Evolutionary conservation across 2,113 vertebrate species (phyloP).

Genomic region (Neodon shergylaensis): DNA sequence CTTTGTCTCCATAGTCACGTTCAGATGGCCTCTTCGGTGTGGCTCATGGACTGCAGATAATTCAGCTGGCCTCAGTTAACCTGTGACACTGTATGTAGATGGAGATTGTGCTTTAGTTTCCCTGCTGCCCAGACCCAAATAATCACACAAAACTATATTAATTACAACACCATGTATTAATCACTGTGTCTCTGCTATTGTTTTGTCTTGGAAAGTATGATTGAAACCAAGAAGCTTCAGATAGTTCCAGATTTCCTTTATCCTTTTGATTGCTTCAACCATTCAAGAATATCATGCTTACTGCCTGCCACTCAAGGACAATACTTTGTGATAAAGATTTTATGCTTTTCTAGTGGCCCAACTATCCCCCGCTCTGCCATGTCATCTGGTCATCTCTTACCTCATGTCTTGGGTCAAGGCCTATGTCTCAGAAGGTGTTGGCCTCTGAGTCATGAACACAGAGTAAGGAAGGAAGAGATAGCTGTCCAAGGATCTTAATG

Average conservation of each 20-base stretch:
- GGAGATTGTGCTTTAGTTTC: no score
- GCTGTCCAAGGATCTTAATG: neutral
- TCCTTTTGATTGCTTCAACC: neutral
- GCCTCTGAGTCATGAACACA: neutral
- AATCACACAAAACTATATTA: no score
- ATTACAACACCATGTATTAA: neutral
- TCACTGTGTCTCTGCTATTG: neutral
- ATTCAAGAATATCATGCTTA: neutral
- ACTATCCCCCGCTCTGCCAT: neutral
- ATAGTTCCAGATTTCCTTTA: neutral
- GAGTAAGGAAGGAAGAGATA: neutral
- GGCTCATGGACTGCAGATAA: neutral
- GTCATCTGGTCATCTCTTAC: neutral
- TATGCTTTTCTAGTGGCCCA: neutral
- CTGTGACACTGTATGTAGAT: neutral
- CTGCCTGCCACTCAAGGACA: neutral
- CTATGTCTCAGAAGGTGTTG: neutral
- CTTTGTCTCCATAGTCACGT: neutral
- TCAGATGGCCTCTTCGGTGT: neutral
- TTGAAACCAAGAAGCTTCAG: neutral
- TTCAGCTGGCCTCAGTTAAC: neutral
- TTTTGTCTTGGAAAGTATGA: neutral
- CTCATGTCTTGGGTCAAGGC: neutral
- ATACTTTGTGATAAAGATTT: neutral
- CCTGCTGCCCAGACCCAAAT: no score